Conservation (phyloP, 2,797 vertebrate genomes). For the Morus bassanus region DNA sequence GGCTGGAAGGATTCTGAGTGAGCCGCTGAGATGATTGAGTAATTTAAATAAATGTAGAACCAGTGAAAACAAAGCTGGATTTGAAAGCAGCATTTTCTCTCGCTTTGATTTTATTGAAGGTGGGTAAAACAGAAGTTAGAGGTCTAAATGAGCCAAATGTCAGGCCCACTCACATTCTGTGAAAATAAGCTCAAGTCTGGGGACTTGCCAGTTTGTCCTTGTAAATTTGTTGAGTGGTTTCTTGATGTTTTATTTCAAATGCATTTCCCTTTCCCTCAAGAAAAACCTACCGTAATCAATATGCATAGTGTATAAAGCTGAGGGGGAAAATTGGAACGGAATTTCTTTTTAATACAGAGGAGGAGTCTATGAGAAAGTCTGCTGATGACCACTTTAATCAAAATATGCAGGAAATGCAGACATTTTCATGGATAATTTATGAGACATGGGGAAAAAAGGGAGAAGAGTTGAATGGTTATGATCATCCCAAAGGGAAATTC, state of each 20-base stretch:
- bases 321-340: neutral
- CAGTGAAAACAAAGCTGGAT: neutral
- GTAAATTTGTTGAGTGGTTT: neutral
- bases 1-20: neutral
- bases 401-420: neutral
- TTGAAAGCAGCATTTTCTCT: neutral
- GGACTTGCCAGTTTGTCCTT: neutral
- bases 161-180: neutral
- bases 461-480: neutral
- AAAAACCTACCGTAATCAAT: neutral
- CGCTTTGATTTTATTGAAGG: neutral
- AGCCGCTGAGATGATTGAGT: neutral
- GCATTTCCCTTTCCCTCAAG: neutral
- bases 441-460: neutral
- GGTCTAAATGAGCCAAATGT: neutral
- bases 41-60: neutral
- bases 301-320: neutral
- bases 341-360: neutral
- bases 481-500: neutral
- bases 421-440: neutral
- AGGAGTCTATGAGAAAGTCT: neutral
- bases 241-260: neutral
- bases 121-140: neutral
- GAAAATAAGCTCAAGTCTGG: neutral
- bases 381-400: neutral